These are phyloP conservation scores for Helogale parvula DNA, from an alignment of 2,113 vertebrate genomes.

Conservation along the genomic window DNA sequence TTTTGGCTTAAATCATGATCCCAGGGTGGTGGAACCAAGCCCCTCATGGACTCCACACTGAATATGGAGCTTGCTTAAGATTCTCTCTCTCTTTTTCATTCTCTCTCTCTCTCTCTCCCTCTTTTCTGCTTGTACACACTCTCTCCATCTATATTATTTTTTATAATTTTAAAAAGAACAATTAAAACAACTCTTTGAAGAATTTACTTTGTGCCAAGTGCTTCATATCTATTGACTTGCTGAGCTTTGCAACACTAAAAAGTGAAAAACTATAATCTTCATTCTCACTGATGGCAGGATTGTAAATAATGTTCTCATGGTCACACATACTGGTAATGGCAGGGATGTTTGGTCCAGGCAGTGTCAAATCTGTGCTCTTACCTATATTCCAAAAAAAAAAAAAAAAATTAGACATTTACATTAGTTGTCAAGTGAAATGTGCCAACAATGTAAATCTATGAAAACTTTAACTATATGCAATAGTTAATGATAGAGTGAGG, in stretches of 20 bases:
- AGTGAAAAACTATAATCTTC: accelerated
- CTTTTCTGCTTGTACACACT: not conserved
- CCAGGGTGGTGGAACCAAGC: not conserved
- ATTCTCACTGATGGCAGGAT: not conserved
- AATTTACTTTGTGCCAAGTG: not conserved
- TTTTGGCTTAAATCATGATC: not conserved
- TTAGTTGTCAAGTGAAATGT: not conserved
- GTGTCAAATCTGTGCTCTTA: not conserved
- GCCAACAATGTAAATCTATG: not conserved
- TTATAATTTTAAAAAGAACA: not conserved
- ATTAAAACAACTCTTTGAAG: not conserved
- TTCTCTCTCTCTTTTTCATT: not conserved
- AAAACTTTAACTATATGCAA: not conserved
- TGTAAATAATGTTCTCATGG: not conserved
- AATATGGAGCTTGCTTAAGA: no score
- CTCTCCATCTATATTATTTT: not conserved
- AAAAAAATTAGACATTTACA: not conserved
- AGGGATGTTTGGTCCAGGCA: not conserved
- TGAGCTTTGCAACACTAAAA: not conserved
- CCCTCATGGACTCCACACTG: not conserved
- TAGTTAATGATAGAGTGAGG: not conserved
- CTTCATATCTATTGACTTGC: not conserved
- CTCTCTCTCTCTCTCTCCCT: not conserved
- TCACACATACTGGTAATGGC: not conserved
- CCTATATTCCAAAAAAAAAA: not conserved